Conservation (phyloP, 2,888 invertebrate species). For the Caenorhabditis becei region DNA sequence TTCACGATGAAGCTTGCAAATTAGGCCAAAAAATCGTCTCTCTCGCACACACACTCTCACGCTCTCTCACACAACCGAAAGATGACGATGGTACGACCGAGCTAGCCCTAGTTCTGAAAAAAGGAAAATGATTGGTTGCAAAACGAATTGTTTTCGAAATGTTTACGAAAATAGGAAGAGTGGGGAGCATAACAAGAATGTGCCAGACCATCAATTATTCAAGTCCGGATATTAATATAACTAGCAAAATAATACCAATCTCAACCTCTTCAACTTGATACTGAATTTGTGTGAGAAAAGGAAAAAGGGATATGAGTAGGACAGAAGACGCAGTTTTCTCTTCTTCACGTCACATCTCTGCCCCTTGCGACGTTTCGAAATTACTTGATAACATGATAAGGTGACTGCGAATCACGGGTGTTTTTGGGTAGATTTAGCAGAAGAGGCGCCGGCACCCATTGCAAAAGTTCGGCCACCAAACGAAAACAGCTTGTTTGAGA, state of each 20-base stretch:
- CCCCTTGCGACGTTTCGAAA: slow-evolving; percentile 8
- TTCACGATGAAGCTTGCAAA: slow-evolving; percentile 26
- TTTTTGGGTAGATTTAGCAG: neutral
- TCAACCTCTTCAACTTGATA: too few species aligned
- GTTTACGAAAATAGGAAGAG: neutral
- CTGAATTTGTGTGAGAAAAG: neutral
- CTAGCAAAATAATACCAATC: neutral
- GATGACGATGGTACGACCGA: slow-evolving; percentile 44
- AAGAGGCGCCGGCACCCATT: neutral
- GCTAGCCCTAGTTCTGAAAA: slow-evolving; percentile 58
- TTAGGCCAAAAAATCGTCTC: slow-evolving; percentile 45
- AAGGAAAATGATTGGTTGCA: too few species aligned
- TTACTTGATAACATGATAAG: slow-evolving; percentile 36
- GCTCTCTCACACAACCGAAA: slow-evolving; percentile 57
- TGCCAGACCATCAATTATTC: too few species aligned
- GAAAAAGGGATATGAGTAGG: neutral
- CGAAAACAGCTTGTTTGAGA: neutral
- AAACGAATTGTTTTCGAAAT: neutral
- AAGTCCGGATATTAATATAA: neutral
- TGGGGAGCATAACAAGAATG: neutral
- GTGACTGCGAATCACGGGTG: neutral
- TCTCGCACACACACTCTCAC: slow-evolving; percentile 50
- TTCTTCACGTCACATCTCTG: neutral
- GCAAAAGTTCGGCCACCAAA: slow-evolving; percentile 37
- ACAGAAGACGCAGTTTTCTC: neutral